Evolutionary conservation across 2,888 invertebrate genomes (phyloP), one percentile per base, ranked within the genome.

Genomic region (Hydroisotoma schaefferi): DNA sequence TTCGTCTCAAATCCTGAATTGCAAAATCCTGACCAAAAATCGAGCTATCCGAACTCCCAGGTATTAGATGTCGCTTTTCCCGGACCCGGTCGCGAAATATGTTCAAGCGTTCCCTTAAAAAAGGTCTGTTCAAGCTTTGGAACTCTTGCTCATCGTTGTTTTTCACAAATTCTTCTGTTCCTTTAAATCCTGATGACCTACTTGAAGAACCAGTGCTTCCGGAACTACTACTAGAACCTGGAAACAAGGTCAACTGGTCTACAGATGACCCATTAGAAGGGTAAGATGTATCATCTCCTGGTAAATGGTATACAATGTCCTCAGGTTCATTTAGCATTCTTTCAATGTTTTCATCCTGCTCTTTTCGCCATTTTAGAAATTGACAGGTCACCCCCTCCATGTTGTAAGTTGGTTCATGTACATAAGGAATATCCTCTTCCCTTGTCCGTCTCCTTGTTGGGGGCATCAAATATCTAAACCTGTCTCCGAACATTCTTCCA

Each of bases 301-400:
- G 40, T 8, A 20, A 20, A 37, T 59, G 59, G 27, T 44, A 60
- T 12, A 55, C 3, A 22, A 60, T 55, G 18, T 60, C 59, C 2
- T 43, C 4, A n/a, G 59, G 55, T 20, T 55, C 46, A 2, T 18
- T n/a, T 2, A 48, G 3, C 12, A 55, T 6, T 23, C 38, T 29
- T 15, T 40, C 40, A 18, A 20, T 49, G 15, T 43, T 59, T 18
- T 49, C 25, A n/a, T 28, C 8, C 23, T 55, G 6, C 25, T 23
- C n/a, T 20, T 53, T 18, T 43, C 25, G 6, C 2, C 5, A 6
- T 22, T 26, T 18, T 1, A 55, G 25, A 15, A 15, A 26, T 2
- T 8, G 8, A 23, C 20, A 15, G 28, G 51, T 55, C 23, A 20
- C 27, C 18, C 40, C 53, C 23, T 53, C 43, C 12, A 46, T 25